Percentiles rank a stretch among this genome's conserved stretches.
These are phyloP conservation scores for Copidosoma floridanum DNA, from an alignment of 1,140 invertebrate species.

Conservation along the genomic window DNA sequence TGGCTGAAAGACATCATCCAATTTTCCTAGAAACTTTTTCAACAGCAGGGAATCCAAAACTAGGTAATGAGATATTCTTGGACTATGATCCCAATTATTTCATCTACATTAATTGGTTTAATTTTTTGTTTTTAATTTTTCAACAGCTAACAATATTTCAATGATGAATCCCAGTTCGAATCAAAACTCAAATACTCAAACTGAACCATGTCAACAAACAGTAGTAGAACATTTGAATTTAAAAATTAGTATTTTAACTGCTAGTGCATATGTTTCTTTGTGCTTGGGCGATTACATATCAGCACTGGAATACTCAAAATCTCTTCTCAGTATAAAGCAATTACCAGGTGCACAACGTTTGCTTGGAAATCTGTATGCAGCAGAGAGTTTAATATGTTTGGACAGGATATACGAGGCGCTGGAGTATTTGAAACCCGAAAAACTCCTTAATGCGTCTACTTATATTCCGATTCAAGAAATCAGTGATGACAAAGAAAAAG, in stretches of 20 bases:
- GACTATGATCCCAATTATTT: too few relatives aligned
- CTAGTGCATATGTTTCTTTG: conserved; percentile 80
- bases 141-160: conserved; percentile 11
- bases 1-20: conserved; percentile 7
- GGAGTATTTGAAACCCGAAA: conserved; percentile 78
- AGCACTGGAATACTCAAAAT: conserved; percentile 76
- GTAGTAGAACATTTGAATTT: conserved; percentile 50
- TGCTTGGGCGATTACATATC: conserved; percentile 81
- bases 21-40: conserved; percentile 20
- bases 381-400: conserved; percentile 82
- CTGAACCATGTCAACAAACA: conserved; percentile 37
- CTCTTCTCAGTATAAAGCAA: conserved; percentile 65
- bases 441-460: conserved; percentile 63
- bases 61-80: conserved; percentile 13
- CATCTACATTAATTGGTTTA: not conserved
- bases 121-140: too few relatives aligned
- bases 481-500: conserved; percentile 47
- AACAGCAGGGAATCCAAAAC: conserved; percentile 5
- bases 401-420: conserved; percentile 83
- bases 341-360: conserved; percentile 70
- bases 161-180: not conserved
- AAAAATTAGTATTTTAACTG: conserved; percentile 71
- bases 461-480: conserved; percentile 44
- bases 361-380: conserved; percentile 83
- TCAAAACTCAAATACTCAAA: conserved; percentile 32